Percentiles rank a stretch among this genome's conserved stretches.
phyloP scores from a whole-genome alignment of 2,113 vertebrate species.

The Gobius niger region DNA sequence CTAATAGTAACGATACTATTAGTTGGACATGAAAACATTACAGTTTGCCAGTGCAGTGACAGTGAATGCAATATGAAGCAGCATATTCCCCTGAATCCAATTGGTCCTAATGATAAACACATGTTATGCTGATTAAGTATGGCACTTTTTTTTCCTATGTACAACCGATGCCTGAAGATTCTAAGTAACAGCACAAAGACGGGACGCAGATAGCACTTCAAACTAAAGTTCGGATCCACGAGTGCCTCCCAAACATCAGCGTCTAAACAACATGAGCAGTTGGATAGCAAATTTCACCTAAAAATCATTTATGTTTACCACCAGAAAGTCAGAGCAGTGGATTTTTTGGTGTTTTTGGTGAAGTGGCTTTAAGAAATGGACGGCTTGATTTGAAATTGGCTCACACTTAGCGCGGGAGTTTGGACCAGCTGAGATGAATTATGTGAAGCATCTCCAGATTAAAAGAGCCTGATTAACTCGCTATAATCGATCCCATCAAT shows the following conservation, averaged over 20 bases:
- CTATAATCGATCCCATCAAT: conserved; percentile 55
- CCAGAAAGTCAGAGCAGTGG: not conserved
- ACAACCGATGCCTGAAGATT: not conserved
- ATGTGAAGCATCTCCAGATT: conserved; percentile 42
- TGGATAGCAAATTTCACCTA: not conserved
- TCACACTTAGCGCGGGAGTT: conserved; percentile 30
- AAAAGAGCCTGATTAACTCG: conserved; percentile 44
- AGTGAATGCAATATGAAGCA: not conserved
- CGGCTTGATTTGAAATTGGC: conserved; percentile 24
- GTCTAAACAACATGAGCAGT: conserved; percentile 19
- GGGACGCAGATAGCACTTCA: not conserved
- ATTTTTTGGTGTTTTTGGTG: not conserved
- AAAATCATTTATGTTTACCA: not conserved
- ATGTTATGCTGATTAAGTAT: not conserved
- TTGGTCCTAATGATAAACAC: not conserved
- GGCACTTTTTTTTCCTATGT: not conserved
- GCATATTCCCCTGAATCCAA: not conserved
- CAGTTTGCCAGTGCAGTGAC: not conserved
- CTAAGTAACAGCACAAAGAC: too few relatives aligned
- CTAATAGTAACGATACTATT: too few relatives aligned
- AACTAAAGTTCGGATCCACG: not conserved
- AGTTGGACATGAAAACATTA: not conserved
- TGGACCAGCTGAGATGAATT: conserved; percentile 53
- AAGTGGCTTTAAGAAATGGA: conserved; percentile 4
- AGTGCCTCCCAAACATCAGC: conserved; percentile 5